These are phyloP conservation scores for Rousettus leschenaultii DNA, from an alignment of 2,113 vertebrate species.

Conservation along the genomic window DNA sequence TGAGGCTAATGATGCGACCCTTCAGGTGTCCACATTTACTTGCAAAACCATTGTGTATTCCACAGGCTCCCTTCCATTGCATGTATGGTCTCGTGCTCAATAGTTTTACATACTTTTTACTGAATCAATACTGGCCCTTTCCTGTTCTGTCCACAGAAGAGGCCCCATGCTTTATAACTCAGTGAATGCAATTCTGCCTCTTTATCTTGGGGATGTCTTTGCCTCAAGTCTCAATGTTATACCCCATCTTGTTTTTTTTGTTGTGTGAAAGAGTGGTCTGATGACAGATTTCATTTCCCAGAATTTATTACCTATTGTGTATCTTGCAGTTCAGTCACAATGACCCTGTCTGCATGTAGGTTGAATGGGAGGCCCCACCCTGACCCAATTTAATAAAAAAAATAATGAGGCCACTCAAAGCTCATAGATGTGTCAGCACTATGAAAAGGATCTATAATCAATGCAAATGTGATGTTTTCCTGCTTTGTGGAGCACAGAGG, in stretches of 20 bases:
- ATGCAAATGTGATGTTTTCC: slow-evolving; percentile 70
- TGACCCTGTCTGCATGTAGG: slow-evolving; percentile 66
- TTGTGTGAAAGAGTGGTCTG: slow-evolving; percentile 44
- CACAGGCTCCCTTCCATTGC: neutral
- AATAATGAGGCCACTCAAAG: slow-evolving; percentile 73
- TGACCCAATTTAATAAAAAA: slow-evolving; percentile 73
- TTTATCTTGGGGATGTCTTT: slow-evolving; percentile 39
- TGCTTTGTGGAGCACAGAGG: slow-evolving; percentile 55
- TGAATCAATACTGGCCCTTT: slow-evolving; percentile 31
- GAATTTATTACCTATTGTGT: slow-evolving; percentile 71
- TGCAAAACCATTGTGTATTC: neutral
- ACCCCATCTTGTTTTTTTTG: slow-evolving; percentile 38
- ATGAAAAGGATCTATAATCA: slow-evolving; percentile 62
- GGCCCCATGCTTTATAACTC: slow-evolving; percentile 7
- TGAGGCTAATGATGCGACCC: neutral
- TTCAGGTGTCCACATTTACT: slow-evolving; percentile 47
- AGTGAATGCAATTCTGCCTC: slow-evolving; percentile 49
- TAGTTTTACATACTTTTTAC: slow-evolving; percentile 15
- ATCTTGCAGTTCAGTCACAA: slow-evolving; percentile 43
- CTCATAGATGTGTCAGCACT: slow-evolving; percentile 66
- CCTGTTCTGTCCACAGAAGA: slow-evolving; percentile 1
- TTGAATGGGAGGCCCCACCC: slow-evolving; percentile 60
- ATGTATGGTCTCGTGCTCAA: neutral
- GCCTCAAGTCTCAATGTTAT: slow-evolving; percentile 37
- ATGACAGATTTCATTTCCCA: slow-evolving; percentile 70